Evolutionary conservation across 2,113 vertebrate genomes (phyloP).

Genomic region (Prionailurus bengalensis): DNA sequence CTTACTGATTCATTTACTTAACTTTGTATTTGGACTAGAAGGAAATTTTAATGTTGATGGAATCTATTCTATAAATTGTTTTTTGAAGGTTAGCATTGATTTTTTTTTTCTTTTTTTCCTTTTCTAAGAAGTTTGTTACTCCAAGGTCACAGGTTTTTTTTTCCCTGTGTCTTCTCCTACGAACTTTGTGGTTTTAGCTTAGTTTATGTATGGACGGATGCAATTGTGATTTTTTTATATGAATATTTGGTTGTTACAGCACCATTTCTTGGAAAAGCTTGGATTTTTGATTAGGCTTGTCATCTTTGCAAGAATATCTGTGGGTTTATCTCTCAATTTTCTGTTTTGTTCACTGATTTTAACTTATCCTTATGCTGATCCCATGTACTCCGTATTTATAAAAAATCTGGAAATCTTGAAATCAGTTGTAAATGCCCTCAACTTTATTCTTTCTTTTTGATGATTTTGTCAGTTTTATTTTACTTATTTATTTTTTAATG

Average conservation of each 20-base stretch:
- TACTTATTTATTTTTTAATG: too few species aligned
- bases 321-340: background rate
- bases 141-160: background rate
- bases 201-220: background rate
- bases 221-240: background rate
- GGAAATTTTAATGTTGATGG: too few species aligned
- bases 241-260: background rate
- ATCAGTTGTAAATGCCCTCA: background rate
- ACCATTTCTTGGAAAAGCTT: background rate
- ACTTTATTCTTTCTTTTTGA: background rate
- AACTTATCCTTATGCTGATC: background rate
- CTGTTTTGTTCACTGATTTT: background rate
- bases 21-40: too few species aligned
- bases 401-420: background rate
- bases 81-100: too few species aligned
- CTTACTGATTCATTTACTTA: too few species aligned
- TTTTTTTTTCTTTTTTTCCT: too few species aligned
- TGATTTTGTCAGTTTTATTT: background rate
- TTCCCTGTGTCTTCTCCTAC: background rate
- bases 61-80: too few species aligned
- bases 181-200: background rate
- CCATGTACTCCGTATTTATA: background rate
- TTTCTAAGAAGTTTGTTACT: background rate
- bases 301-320: background rate
- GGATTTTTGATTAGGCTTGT: background rate